Conservation (phyloP, 2,888 invertebrate species). For the Crocallis elinguaria region DNA sequence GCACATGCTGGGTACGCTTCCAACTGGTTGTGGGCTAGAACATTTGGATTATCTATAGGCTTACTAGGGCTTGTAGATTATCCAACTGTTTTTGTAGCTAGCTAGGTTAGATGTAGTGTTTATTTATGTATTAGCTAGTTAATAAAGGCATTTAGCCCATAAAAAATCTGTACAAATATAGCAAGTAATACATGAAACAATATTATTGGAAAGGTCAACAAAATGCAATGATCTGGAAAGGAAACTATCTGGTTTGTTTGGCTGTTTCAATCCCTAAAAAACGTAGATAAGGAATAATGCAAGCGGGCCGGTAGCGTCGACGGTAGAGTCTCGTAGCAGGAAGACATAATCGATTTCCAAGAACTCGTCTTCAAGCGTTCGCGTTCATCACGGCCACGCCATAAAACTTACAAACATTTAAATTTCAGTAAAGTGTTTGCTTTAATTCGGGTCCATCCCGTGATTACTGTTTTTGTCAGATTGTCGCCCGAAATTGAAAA, state of each 20-base stretch:
- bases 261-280: background rate
- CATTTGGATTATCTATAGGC: no score
- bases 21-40: no score
- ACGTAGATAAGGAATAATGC: slow-evolving; percentile 1
- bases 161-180: background rate
- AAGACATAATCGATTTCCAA: background rate
- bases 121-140: no score
- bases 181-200: background rate
- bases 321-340: background rate
- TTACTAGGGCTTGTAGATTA: no score
- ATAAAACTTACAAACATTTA: slow-evolving; percentile 31
- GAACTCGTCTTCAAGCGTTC: background rate
- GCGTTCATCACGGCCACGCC: background rate
- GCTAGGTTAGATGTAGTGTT: no score
- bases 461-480: slow-evolving; percentile 38
- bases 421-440: slow-evolving; percentile 31
- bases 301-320: background rate
- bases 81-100: no score
- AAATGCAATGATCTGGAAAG: no score
- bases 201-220: background rate
- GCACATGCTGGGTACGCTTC: no score
- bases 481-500: slow-evolving; percentile 36
- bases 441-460: slow-evolving; percentile 27
- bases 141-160: no score
- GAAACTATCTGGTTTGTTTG: background rate